Percentiles rank a stretch among this genome's conserved stretches.
Evolutionary conservation across 1,140 invertebrate genomes (phyloP).

Genomic region (Solenopsis invicta): DNA sequence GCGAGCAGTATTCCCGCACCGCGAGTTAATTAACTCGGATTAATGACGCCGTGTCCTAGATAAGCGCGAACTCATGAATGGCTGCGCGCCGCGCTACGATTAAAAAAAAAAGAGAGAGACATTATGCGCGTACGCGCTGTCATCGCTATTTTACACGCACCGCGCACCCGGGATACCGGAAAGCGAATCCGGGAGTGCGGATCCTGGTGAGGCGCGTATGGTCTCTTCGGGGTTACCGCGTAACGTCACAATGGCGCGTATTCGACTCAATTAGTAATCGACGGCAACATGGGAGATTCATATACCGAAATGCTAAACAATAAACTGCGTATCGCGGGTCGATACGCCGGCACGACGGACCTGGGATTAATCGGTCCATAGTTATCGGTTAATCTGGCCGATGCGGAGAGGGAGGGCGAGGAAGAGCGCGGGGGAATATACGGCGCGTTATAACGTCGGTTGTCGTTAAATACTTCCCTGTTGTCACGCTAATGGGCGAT

Average conservation of each 20-base stretch:
- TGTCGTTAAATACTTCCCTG: conserved; percentile 74
- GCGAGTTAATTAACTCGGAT: conserved; percentile 66
- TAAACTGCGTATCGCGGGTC: conserved; percentile 27
- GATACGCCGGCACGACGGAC: conserved; percentile 2
- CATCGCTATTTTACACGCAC: background rate
- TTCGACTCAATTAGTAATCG: background rate
- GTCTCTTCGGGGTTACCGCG: background rate
- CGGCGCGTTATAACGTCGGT: conserved; percentile 62
- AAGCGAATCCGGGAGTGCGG: too few relatives aligned
- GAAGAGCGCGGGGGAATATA: conserved; percentile 35
- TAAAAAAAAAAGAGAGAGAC: background rate
- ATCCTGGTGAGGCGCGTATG: background rate
- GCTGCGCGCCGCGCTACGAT: background rate
- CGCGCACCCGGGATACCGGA: background rate
- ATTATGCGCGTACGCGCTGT: background rate
- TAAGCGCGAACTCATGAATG: conserved; percentile 65
- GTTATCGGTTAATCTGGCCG: conserved; percentile 55
- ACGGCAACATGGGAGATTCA: too few relatives aligned
- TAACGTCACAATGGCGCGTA: background rate
- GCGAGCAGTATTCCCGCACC: conserved; percentile 42
- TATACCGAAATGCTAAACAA: background rate
- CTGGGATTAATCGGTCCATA: conserved; percentile 35
- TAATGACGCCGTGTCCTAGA: conserved; percentile 68
- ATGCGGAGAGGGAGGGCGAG: background rate
- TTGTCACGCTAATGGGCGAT: conserved; percentile 76